Conservation (phyloP, 2,888 invertebrate genomes). For the Hypsopygia costalis region DNA sequence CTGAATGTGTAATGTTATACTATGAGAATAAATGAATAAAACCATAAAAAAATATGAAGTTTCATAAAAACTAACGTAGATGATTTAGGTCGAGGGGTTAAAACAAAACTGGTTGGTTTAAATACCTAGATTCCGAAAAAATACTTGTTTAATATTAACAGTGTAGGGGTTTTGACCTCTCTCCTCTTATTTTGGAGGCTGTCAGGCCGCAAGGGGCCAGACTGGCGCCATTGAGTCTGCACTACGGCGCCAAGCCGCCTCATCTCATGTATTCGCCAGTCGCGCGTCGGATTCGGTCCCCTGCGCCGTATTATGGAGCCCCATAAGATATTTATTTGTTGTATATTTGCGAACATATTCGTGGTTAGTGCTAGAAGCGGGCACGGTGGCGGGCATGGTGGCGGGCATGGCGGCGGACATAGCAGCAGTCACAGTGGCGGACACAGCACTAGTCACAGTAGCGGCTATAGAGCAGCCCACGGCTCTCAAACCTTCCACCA, state of each 20-base stretch:
- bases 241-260: slow-evolving; percentile 47
- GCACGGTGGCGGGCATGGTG: slow-evolving; percentile 12
- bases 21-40: no score
- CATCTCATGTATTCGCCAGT: slow-evolving; percentile 51
- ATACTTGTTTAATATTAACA: no score
- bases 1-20: no score
- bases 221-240: slow-evolving; percentile 59
- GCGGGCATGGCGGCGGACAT: slow-evolving; percentile 4
- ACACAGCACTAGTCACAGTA: background rate
- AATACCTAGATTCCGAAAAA: no score
- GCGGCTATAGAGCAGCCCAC: slow-evolving; percentile 1
- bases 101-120: no score
- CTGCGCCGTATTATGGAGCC: slow-evolving; percentile 53
- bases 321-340: slow-evolving; percentile 30
- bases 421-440: background rate
- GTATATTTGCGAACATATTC: slow-evolving; percentile 26
- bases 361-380: slow-evolving; percentile 36
- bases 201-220: slow-evolving; percentile 37
- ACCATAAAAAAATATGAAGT: no score
- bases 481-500: slow-evolving; percentile 32
- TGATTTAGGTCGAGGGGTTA: no score
- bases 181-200: slow-evolving; percentile 5
- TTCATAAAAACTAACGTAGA: no score
- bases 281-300: slow-evolving; percentile 54
- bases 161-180: no score